Percentiles rank a stretch among this genome's conserved stretches.
Conservation (phyloP, 2,113 vertebrate species). For the Ploceus nigricollis region DNA sequence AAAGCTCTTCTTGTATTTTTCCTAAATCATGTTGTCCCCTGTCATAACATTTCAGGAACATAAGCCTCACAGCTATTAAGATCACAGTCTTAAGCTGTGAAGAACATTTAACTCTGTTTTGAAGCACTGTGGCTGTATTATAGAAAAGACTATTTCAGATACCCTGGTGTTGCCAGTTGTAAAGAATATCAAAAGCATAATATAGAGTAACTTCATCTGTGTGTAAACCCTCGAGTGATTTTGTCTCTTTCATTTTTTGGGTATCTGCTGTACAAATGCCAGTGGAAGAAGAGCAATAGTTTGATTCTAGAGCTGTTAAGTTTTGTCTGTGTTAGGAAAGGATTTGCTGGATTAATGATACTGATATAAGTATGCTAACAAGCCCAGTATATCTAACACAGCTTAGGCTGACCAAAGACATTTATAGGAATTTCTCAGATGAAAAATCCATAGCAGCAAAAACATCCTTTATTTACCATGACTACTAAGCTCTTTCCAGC, state of each 20-base stretch:
- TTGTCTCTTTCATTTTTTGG: not conserved
- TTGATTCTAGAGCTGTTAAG: not conserved
- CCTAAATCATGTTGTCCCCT: not conserved
- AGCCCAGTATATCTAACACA: not conserved
- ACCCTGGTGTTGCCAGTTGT: not conserved
- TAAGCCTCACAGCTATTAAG: not conserved
- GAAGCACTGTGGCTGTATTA: not conserved
- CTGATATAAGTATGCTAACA: not conserved
- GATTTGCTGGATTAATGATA: conserved; percentile 4
- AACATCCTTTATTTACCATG: conserved; percentile 43
- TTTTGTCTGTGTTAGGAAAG: not conserved
- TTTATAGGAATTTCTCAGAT: conserved; percentile 23
- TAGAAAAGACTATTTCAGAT: not conserved
- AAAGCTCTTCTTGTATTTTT: conserved; percentile 24
- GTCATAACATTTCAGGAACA: not conserved
- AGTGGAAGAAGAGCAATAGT: not conserved
- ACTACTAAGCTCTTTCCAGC: conserved; percentile 2
- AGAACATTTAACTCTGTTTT: not conserved
- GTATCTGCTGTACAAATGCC: not conserved
- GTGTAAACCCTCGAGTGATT: not conserved
- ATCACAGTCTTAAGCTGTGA: not conserved
- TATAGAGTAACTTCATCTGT: not conserved
- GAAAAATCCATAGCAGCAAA: conserved; percentile 34
- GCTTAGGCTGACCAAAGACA: not conserved
- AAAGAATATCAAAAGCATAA: not conserved